phyloP scores from a whole-genome alignment of 2,113 vertebrate genomes.

The Propithecus coquereli region DNA sequence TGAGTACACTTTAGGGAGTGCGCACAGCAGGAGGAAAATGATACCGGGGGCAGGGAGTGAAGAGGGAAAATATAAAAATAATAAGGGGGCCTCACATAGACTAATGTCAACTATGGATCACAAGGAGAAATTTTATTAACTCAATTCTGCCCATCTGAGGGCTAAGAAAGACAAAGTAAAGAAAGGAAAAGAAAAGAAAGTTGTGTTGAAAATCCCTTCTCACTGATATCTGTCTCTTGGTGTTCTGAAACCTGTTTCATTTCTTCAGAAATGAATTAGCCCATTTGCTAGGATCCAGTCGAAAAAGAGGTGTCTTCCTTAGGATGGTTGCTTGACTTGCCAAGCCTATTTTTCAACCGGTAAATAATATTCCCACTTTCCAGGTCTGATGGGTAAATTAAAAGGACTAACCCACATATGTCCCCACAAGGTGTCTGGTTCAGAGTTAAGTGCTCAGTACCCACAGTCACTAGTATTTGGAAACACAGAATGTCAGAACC shows the following conservation, averaged over 20 bases:
- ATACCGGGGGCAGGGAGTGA: fast-evolving
- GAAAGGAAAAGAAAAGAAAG: neutral
- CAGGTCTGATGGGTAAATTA: neutral
- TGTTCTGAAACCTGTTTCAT: neutral
- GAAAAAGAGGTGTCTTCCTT: neutral
- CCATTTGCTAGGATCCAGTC: neutral
- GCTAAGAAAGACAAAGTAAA: neutral
- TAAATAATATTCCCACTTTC: neutral
- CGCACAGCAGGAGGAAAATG: neutral
- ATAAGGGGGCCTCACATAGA: neutral
- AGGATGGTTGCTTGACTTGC: neutral
- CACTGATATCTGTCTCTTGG: neutral
- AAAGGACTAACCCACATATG: neutral
- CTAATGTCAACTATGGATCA: neutral
- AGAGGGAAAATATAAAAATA: neutral
- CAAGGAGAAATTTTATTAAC: neutral
- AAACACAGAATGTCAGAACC: neutral
- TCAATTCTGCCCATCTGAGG: neutral
- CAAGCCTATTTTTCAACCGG: neutral
- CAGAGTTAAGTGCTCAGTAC: neutral
- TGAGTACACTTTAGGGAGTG: neutral
- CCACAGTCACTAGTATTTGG: neutral
- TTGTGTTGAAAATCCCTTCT: neutral
- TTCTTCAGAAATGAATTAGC: neutral
- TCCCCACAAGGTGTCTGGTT: neutral